Evolutionary conservation across 2,888 invertebrate species (phyloP).

Genomic region (Lumbricus terrestris): DNA sequence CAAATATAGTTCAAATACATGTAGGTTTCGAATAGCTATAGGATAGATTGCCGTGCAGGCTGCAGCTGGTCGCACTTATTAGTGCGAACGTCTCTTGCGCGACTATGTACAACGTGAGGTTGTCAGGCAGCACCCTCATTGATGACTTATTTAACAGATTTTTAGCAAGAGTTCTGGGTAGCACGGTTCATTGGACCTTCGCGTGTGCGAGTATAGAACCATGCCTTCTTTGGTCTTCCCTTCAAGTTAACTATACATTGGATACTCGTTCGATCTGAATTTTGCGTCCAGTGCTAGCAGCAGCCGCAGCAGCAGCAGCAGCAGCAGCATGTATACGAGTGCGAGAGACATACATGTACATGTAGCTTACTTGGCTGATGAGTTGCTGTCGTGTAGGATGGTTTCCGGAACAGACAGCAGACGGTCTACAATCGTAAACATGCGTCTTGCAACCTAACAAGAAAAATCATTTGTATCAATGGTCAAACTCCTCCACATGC

Average conservation of each 20-base stretch:
- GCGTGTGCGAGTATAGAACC: neutral
- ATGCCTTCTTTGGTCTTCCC: neutral
- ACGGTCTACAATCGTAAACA: neutral
- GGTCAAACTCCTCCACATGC: neutral
- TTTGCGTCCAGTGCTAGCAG: neutral
- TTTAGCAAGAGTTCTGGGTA: too few species aligned
- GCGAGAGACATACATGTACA: neutral
- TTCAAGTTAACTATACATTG: too few species aligned
- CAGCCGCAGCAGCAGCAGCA: neutral
- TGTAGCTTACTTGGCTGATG: neutral
- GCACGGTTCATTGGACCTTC: too few species aligned
- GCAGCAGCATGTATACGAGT: neutral
- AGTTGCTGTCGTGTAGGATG: neutral
- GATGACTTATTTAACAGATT: too few species aligned
- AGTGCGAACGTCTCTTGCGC: too few species aligned
- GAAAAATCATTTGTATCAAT: neutral
- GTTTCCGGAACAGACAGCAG: neutral
- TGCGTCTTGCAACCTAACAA: neutral
- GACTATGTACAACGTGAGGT: too few species aligned
- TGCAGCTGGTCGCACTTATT: too few species aligned
- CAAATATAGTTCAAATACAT: too few species aligned
- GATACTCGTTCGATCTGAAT: neutral
- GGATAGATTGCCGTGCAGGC: too few species aligned
- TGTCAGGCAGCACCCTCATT: too few species aligned
- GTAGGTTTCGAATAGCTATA: too few species aligned